A percentile compares a stretch with the other conserved stretches of the same genome.
These are phyloP conservation scores for Hafferia zeledoni DNA, from an alignment of 2,797 vertebrate genomes.

Conservation along the genomic window DNA sequence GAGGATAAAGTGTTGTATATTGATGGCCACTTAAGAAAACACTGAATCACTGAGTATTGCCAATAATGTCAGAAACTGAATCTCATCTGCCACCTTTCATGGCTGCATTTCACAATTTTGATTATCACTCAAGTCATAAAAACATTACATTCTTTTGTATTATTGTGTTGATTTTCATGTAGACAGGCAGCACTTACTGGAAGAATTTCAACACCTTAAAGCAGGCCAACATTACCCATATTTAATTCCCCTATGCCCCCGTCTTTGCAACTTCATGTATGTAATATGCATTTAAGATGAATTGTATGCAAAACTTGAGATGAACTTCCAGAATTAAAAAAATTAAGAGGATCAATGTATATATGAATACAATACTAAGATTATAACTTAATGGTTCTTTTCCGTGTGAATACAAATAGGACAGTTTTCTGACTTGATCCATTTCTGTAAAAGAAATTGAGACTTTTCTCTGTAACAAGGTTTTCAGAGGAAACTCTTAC, in stretches of 20 bases:
- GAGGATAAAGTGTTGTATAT: fast-evolving
- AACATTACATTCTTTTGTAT: background rate
- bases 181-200: background rate
- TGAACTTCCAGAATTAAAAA: background rate
- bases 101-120: background rate
- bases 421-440: background rate
- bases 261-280: background rate
- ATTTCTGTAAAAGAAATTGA: background rate
- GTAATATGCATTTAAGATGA: background rate
- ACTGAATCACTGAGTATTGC: background rate
- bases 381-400: background rate
- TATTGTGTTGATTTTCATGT: background rate
- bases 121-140: background rate
- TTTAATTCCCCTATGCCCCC: background rate
- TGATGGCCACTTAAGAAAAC: background rate
- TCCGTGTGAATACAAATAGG: background rate
- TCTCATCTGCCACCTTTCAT: background rate
- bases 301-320: background rate
- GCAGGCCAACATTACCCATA: background rate
- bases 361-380: background rate
- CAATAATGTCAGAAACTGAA: background rate
- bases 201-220: background rate
- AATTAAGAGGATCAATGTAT: background rate
- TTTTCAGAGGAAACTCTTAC: background rate
- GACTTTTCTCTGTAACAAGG: background rate